Evolutionary conservation across 2,888 invertebrate genomes (phyloP).

Genomic region (Mechanitis messenoides): DNA sequence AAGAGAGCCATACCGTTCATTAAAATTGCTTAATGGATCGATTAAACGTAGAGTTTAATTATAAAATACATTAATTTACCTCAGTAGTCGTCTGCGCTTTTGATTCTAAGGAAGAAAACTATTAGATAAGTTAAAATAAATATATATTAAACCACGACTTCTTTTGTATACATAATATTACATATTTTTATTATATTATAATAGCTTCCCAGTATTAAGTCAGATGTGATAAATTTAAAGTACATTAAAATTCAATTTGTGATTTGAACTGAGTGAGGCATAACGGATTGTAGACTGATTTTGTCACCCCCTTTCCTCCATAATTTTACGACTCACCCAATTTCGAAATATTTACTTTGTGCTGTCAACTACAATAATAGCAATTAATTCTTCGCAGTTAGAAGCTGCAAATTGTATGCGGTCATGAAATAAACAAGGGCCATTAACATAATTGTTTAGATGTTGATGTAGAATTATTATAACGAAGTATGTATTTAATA

Average conservation of each 20-base stretch:
- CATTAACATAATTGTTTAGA: conserved; percentile 8
- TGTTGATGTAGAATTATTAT: neutral
- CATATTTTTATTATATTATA: conserved; percentile 50
- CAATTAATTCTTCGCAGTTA: conserved; percentile 31
- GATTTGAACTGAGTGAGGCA: conserved; percentile 65
- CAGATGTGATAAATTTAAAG: conserved; percentile 58
- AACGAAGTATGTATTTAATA: neutral
- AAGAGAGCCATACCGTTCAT: conserved; percentile 60
- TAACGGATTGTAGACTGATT: conserved; percentile 69
- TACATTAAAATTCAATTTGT: conserved; percentile 75
- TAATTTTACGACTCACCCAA: conserved; percentile 62
- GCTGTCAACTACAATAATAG: conserved; percentile 49
- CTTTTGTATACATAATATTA: conserved; percentile 12
- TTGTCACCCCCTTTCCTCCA: conserved; percentile 66
- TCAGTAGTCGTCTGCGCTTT: conserved; percentile 22
- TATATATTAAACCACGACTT: conserved; percentile 3
- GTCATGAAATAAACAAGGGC: conserved; percentile 16
- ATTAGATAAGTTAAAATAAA: neutral
- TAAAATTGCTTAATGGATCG: conserved; percentile 70
- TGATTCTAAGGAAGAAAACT: conserved; percentile 6
- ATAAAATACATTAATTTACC: conserved; percentile 50
- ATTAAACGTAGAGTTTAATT: conserved; percentile 61
- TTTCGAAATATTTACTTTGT: conserved; percentile 51
- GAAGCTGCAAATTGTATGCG: conserved; percentile 13
- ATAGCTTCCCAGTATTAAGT: conserved; percentile 70